A percentile compares a stretch with the other conserved stretches of the same genome.
Evolutionary conservation across 2,888 invertebrate genomes (phyloP).

Genomic region (Brachyptera putata): DNA sequence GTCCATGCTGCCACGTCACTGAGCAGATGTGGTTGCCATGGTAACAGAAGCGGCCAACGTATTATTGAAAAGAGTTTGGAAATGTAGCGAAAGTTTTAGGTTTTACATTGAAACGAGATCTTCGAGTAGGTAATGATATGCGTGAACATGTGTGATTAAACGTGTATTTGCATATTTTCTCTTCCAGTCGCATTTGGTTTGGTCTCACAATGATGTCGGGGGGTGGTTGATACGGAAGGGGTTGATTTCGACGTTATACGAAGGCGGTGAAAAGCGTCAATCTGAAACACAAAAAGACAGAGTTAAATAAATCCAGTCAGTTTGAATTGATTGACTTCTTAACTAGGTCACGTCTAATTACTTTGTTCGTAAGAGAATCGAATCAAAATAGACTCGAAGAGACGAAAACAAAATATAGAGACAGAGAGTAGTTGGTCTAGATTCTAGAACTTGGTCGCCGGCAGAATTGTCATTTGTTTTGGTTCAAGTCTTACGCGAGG

Average conservation of each 20-base stretch:
- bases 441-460: too few species aligned
- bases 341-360: not conserved
- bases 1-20: not conserved
- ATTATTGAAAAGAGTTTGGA: not conserved
- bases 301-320: not conserved
- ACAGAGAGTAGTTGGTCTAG: too few species aligned
- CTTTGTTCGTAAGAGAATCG: not conserved
- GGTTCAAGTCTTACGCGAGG: too few species aligned
- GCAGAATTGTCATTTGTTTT: too few species aligned
- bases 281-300: not conserved
- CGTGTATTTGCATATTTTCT: too few species aligned
- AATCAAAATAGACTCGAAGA: not conserved
- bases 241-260: not conserved
- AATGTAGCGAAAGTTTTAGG: not conserved
- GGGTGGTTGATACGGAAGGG: not conserved
- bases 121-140: not conserved
- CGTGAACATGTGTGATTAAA: not conserved
- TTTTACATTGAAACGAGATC: slow-evolving; percentile 8
- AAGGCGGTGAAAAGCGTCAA: not conserved
- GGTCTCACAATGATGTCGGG: not conserved
- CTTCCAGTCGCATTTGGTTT: too few species aligned
- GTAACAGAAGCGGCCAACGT: not conserved
- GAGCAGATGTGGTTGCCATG: not conserved
- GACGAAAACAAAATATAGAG: too few species aligned
- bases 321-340: too few species aligned